Evolutionary conservation across 2,797 vertebrate genomes (phyloP), one percentile per base, ranked within the genome.

Genomic region (Cercopithecus mitis): DNA sequence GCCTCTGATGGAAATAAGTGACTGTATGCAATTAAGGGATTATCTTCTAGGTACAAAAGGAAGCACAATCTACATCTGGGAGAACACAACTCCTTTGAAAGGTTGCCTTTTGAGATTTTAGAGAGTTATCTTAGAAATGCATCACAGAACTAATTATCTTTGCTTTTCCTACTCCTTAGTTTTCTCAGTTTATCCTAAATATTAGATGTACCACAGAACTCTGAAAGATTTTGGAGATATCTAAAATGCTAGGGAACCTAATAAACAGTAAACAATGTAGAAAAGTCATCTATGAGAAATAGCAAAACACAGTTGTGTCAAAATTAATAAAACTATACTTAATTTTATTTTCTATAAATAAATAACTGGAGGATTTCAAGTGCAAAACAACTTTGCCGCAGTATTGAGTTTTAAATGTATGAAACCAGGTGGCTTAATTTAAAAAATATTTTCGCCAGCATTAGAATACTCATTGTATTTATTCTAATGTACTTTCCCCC

Each of bases 361-460:
- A 95, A 47, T 83, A n/a, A 91, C 15, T 91, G 76, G 55, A 84
- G 2, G 3, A 79, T 93, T 97, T 95, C 25, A 87, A 58, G 5
- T 58, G 5, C 12, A 92, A 84, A 70, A 61, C 83, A 36, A 52
- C 27, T 88, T 90, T n/a, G 19, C 12, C 7, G 36, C 11, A 61
- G 1, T 82, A 8, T 43, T 86, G 20, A 7, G 1, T 70, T 79
- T 94, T 92, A 61, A 95, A 80, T 67, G 4, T 30, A 70, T 75
- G 58, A 88, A 87, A 64, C 6, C 43, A 91, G 77, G 2, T 64
- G 88, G 61, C 30, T 93, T 30, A 85, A 81, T 72, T 61, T 27
- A 82, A 89, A 92, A 41, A 41, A 25, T 50, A 77, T 41, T 88
- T 89, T 90, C 39, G 73, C 3, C 9, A 61, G 17, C 77, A 87